Evolutionary conservation across 2,888 invertebrate species (phyloP).

Genomic region (Lasiommata megera): DNA sequence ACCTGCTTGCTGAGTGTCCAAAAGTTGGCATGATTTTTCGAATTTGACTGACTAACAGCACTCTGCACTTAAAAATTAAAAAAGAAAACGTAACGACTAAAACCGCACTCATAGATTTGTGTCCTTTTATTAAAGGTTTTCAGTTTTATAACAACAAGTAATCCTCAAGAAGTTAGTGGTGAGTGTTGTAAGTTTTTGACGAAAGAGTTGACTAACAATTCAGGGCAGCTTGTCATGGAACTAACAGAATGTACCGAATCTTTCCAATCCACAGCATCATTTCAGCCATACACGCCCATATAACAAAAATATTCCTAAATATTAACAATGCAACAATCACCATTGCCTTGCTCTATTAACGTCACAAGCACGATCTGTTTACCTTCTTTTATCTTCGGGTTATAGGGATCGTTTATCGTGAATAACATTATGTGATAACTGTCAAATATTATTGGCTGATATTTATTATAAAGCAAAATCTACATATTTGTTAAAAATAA

Average conservation of each 20-base stretch:
- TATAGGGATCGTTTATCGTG: not conserved
- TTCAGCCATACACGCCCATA: slow-evolving; percentile 24
- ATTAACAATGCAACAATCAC: slow-evolving; percentile 20
- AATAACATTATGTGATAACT: not conserved
- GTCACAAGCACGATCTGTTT: slow-evolving; percentile 20
- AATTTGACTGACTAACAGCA: slow-evolving; percentile 74
- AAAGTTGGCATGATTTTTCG: slow-evolving; percentile 67
- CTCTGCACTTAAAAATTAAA: slow-evolving; percentile 56
- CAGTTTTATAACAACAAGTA: slow-evolving; percentile 73
- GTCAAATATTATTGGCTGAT: not conserved
- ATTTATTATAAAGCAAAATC: not conserved
- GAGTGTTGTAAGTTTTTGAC: slow-evolving; percentile 77
- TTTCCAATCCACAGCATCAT: slow-evolving; percentile 21
- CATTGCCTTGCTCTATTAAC: slow-evolving; percentile 18
- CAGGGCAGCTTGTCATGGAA: slow-evolving; percentile 28
- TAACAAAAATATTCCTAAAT: slow-evolving; percentile 5
- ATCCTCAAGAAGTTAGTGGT: slow-evolving; percentile 75
- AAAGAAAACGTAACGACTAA: slow-evolving; percentile 56
- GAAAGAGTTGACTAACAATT: slow-evolving; percentile 63
- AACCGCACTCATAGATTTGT: slow-evolving; percentile 70
- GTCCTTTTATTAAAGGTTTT: slow-evolving; percentile 70
- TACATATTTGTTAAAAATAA: not conserved
- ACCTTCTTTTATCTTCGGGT: not conserved
- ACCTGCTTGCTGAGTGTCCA: slow-evolving; percentile 61
- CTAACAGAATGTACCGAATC: slow-evolving; percentile 28